A percentile compares a stretch with the other conserved stretches of the same genome.
phyloP scores from a whole-genome alignment of 2,797 vertebrate genomes.

The Melanotaenia parkinsoni region DNA sequence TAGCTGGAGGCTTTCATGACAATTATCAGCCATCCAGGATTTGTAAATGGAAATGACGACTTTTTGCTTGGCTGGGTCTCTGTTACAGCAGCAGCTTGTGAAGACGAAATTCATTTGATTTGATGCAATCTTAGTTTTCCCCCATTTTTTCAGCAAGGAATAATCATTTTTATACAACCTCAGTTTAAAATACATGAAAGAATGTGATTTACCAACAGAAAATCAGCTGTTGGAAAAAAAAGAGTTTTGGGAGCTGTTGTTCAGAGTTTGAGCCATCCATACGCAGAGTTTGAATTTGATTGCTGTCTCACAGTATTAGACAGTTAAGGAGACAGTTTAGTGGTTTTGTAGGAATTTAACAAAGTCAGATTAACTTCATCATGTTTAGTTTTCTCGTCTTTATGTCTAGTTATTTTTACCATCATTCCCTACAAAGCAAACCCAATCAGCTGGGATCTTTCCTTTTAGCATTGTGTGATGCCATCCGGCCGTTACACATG shows the following conservation, averaged over 20 bases:
- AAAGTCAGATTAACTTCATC: slow-evolving; percentile 11
- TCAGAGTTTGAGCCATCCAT: background rate
- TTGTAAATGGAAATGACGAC: background rate
- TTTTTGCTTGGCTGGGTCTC: background rate
- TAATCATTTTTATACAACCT: no score
- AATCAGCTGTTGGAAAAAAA: background rate
- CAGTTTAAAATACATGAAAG: no score
- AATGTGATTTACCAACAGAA: no score
- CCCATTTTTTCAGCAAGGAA: background rate
- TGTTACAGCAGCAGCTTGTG: background rate
- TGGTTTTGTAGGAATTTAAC: slow-evolving; percentile 1
- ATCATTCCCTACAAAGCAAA: slow-evolving; percentile 22
- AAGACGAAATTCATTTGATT: background rate
- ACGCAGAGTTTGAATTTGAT: slow-evolving; percentile 16
- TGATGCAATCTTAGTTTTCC: background rate
- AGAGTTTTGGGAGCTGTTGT: slow-evolving; percentile 5
- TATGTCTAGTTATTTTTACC: background rate
- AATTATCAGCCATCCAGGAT: background rate
- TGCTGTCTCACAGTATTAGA: background rate
- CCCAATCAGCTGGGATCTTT: background rate
- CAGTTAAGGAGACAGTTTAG: background rate
- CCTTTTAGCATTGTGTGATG: background rate
- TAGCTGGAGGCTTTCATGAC: background rate
- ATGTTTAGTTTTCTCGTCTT: slow-evolving; percentile 10
- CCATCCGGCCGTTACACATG: background rate